A percentile compares a stretch with the other conserved stretches of the same genome.
phyloP scores from a whole-genome alignment of 2,797 vertebrate species.

The Xerus rutilus region DNA sequence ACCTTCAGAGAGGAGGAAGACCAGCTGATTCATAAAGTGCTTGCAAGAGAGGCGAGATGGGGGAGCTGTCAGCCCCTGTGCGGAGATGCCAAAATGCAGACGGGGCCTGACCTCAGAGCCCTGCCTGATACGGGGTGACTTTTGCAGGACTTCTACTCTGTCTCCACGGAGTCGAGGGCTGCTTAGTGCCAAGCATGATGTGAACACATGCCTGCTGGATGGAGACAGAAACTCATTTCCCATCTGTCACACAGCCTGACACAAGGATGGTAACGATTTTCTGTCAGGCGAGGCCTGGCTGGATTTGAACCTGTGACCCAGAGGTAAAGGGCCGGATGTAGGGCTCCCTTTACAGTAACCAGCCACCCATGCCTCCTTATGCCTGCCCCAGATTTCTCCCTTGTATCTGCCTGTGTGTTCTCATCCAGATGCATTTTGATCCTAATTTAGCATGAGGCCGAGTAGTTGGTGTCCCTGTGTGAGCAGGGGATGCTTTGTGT shows the following conservation, averaged over 20 bases:
- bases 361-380: neutral
- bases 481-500: neutral
- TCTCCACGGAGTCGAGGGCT: neutral
- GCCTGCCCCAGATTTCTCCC: neutral
- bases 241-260: conserved; percentile 61
- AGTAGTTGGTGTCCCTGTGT: neutral
- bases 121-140: neutral
- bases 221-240: conserved; percentile 69
- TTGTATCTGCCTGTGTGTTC: neutral
- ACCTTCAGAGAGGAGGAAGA: neutral
- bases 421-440: neutral
- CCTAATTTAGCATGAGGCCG: neutral
- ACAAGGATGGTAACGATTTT: conserved; percentile 76
- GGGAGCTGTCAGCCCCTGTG: neutral
- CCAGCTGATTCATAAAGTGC: conserved; percentile 40
- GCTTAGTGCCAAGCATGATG: conserved; percentile 59
- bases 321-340: conserved; percentile 45
- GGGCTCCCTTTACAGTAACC: neutral
- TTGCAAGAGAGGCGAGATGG: neutral
- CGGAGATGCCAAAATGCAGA: neutral
- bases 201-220: conserved; percentile 64
- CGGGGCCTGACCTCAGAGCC: neutral
- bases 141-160: neutral
- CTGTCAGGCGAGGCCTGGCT: conserved; percentile 72
- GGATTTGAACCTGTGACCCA: conserved; percentile 78